phyloP scores from a whole-genome alignment of 2,888 invertebrate species.

The Hirtodrosophila cameraria region DNA sequence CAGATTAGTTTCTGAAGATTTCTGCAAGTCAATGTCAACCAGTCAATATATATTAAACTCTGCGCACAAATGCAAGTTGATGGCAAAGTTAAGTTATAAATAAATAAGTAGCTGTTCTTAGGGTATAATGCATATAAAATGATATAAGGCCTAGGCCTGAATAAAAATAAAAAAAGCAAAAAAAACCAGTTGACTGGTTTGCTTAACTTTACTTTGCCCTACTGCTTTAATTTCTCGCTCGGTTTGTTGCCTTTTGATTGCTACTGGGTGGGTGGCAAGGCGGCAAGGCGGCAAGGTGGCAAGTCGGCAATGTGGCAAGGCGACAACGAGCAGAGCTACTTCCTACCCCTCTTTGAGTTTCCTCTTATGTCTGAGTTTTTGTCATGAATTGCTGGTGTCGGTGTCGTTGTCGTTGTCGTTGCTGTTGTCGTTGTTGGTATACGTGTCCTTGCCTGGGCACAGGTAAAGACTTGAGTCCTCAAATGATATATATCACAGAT shows the following conservation, averaged over 20 bases:
- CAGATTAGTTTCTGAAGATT: too few species aligned
- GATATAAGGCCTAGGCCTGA: conserved; percentile 14
- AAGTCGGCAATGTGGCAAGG: too few species aligned
- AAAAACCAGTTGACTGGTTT: conserved; percentile 40
- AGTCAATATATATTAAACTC: neutral
- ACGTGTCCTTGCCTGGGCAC: conserved; percentile 21
- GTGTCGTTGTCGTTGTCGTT: neutral
- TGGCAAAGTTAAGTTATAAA: neutral
- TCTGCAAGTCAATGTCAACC: too few species aligned
- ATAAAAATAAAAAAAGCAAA: conserved; percentile 2
- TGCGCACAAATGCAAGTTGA: neutral
- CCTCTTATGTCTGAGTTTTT: neutral
- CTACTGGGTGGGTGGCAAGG: conserved; percentile 46
- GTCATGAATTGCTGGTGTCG: conserved; percentile 1
- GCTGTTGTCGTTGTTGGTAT: conserved; percentile 1
- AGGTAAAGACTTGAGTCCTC: conserved; percentile 17
- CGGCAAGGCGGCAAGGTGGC: conserved; percentile 25
- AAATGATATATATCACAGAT: conserved; percentile 46
- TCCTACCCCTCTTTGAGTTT: neutral
- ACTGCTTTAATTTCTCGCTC: conserved; percentile 53
- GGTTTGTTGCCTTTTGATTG: conserved; percentile 44
- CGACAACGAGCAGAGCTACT: conserved; percentile 15
- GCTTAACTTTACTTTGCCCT: conserved; percentile 22
- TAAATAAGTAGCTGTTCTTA: neutral
- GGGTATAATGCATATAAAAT: conserved; percentile 24